A percentile compares a stretch with the other conserved stretches of the same genome.
These are phyloP conservation scores for Umimayanthus chanpuru DNA, from an alignment of 92 coral and sea anemone genomes.

Conservation along the genomic window DNA sequence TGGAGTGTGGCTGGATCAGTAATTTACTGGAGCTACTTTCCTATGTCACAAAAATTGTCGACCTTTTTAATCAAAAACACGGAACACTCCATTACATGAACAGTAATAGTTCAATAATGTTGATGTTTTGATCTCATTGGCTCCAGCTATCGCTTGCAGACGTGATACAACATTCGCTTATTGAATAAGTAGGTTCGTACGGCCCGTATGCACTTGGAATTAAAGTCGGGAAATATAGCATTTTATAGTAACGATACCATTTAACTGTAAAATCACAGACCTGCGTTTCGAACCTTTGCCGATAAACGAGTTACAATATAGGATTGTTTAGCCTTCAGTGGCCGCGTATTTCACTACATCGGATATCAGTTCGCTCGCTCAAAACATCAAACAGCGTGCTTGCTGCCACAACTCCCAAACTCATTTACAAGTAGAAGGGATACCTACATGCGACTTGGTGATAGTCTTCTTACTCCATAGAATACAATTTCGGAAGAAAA, in stretches of 20 bases:
- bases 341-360: not conserved
- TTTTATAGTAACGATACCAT: not conserved
- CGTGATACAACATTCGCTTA: not conserved
- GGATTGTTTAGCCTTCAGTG: not conserved
- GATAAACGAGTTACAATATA: not conserved
- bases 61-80: no score
- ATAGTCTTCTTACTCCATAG: not conserved
- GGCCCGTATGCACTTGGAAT: not conserved
- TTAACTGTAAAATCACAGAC: not conserved
- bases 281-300: not conserved
- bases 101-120: not conserved
- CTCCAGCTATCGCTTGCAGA: not conserved
- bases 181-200: no score
- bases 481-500: not conserved
- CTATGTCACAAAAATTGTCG: no score
- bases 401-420: not conserved
- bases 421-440: not conserved
- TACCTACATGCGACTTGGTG: conserved; percentile 11
- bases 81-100: no score
- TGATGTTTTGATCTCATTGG: not conserved
- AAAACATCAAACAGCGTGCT: not conserved
- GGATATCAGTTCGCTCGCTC: not conserved
- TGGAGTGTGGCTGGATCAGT: no score
- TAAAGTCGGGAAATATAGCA: not conserved
- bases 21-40: no score